Evolutionary conservation across 2,797 vertebrate species (phyloP), one percentile per base, ranked within the genome.

Genomic region (Centroberyx gerrardi): DNA sequence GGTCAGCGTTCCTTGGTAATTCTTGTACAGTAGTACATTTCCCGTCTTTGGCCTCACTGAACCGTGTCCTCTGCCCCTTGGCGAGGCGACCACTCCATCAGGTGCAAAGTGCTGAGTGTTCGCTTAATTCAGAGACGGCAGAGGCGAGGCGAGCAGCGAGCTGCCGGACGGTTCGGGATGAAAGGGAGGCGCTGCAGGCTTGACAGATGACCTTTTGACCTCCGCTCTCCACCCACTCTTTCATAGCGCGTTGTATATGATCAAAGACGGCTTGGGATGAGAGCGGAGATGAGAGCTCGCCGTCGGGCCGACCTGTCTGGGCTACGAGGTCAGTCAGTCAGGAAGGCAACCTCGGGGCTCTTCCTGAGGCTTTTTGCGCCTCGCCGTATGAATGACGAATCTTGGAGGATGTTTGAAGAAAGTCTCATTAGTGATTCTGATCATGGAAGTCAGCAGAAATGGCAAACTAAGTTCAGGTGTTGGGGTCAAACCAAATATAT

Each of bases 221-320:
- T 68, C 42, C 59, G 58, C 64, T 68, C 69, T 79, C 60, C 78
- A 4, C 65, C 18, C 0, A 51, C 71, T 85, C 71, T 83, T 85
- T 83, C 80, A 72, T 77, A 81, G 60, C 59, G 42, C 33, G 29
- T 80, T 68, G 42, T 76, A 59, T 69, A 51, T 55, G 80, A 93
- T 93, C 89, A 91, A 91, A 91, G 91, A 55, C 64, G 18, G 42
- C 29, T 80, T 65, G 8, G 63, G 67, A 74, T 56, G 68, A 55
- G 69, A 79, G 78, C 0, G 3, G 66, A 85, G 83, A 84, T 76
- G 59, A 80, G 74, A 86, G 80, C 46, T 58, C 28, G 78, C 68
- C 13, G 60, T 40, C 22, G 56, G 22, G 75, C 61, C 15, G 69
- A 83, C 78, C 80, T 28, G 55, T 54, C 42, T 60, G 42, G 62